Conservation (phyloP, 2,888 invertebrate genomes). For the Cheilosia vulpina region DNA sequence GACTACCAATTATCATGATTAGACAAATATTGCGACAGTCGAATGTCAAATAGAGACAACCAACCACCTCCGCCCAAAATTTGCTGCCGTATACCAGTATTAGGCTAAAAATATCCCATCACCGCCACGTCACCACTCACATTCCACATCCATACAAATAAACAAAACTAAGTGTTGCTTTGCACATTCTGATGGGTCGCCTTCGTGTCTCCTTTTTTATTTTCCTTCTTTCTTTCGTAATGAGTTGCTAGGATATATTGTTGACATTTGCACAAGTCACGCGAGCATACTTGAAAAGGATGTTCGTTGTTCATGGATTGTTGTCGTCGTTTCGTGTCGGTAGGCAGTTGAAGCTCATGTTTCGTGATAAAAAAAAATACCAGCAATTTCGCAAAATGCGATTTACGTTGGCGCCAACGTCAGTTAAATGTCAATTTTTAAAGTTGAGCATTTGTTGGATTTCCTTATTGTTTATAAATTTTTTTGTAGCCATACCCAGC, state of each 20-base stretch:
- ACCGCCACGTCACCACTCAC: not conserved
- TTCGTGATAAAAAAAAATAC: slow-evolving; percentile 50
- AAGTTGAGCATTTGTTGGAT: slow-evolving; percentile 60
- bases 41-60: slow-evolving; percentile 9
- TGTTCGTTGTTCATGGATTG: slow-evolving; percentile 29
- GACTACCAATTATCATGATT: not conserved
- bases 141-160: slow-evolving; percentile 40
- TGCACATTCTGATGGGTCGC: slow-evolving; percentile 56
- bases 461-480: slow-evolving; percentile 36
- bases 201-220: not conserved
- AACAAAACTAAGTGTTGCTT: slow-evolving; percentile 67
- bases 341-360: slow-evolving; percentile 72
- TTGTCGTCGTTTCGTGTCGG: slow-evolving; percentile 39
- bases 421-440: slow-evolving; percentile 75
- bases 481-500: not conserved
- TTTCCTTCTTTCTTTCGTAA: slow-evolving; percentile 37
- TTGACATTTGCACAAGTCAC: slow-evolving; percentile 74
- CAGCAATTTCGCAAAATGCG: slow-evolving; percentile 60
- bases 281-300: slow-evolving; percentile 71
- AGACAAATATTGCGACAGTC: slow-evolving; percentile 2
- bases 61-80: not conserved
- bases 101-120: not conserved
- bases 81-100: not conserved
- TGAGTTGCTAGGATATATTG: slow-evolving; percentile 74
- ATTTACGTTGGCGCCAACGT: slow-evolving; percentile 73